These are phyloP conservation scores for Elanus axillaris DNA, from an alignment of 2,113 vertebrate genomes.

Conservation along the genomic window DNA sequence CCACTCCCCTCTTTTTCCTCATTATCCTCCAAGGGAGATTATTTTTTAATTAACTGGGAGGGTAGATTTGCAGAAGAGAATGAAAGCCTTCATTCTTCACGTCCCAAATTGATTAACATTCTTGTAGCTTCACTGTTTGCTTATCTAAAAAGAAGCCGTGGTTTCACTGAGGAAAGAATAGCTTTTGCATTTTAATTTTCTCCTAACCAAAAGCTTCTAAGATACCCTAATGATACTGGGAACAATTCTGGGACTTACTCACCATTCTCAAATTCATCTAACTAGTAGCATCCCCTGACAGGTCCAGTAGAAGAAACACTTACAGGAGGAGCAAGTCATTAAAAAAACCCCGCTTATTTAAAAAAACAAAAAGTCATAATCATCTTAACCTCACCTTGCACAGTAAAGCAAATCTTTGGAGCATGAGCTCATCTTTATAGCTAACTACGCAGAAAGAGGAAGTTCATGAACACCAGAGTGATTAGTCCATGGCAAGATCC, in stretches of 20 bases:
- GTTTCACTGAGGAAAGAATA: background rate
- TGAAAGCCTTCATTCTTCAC: background rate
- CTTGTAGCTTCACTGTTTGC: background rate
- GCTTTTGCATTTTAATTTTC: constrained; percentile 2
- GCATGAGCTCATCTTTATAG: background rate
- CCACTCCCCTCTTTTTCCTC: background rate
- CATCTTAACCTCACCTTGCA: background rate
- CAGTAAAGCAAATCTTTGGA: background rate
- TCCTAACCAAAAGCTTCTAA: background rate
- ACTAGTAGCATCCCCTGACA: background rate
- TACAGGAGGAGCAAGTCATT: background rate
- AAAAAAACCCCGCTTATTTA: background rate
- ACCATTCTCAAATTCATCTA: background rate
- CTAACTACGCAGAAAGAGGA: background rate
- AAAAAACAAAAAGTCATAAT: background rate
- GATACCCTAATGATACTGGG: background rate
- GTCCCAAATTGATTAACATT: background rate
- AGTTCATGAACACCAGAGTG: background rate
- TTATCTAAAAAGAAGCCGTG: background rate
- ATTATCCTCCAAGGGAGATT: background rate
- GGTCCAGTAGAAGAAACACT: background rate
- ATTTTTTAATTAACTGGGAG: constrained; percentile 25
- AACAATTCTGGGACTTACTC: background rate
- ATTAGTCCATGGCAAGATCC: background rate
- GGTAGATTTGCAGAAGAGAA: background rate